phyloP scores from a whole-genome alignment of 2,888 invertebrate genomes.

The Hermaeophaga mercurialis region DNA sequence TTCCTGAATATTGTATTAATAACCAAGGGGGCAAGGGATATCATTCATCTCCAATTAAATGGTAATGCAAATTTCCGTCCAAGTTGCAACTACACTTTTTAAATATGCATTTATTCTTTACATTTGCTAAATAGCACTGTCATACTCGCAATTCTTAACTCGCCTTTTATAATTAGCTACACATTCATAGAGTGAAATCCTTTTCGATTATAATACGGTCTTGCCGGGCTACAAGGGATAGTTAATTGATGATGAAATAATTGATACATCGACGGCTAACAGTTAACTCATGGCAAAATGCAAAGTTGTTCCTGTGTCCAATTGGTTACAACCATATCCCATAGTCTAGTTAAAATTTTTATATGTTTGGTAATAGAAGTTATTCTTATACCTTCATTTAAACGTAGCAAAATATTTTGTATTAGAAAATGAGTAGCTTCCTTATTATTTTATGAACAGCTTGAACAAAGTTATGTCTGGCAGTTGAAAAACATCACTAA shows the following conservation, averaged over 20 bases:
- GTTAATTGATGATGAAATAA: background rate
- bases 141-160: background rate
- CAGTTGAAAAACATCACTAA: background rate
- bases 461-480: background rate
- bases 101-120: background rate
- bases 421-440: background rate
- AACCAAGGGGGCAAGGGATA: background rate
- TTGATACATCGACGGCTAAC: background rate
- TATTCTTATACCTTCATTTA: background rate
- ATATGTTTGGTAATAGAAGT: background rate
- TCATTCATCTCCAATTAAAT: background rate
- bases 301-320: background rate
- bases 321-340: background rate
- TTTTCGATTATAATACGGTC: constrained; percentile 1
- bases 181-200: background rate
- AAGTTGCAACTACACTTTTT: background rate
- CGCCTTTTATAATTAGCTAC: background rate
- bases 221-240: background rate
- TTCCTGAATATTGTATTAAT: background rate
- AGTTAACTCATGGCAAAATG: background rate
- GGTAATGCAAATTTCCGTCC: background rate
- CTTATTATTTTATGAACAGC: background rate
- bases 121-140: constrained; percentile 3
- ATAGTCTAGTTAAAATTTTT: background rate
- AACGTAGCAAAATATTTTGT: background rate